A percentile compares a stretch with the other conserved stretches of the same genome.
These are phyloP conservation scores for Coccyzus lansbergi DNA, from an alignment of 2,797 vertebrate species.

Conservation along the genomic window DNA sequence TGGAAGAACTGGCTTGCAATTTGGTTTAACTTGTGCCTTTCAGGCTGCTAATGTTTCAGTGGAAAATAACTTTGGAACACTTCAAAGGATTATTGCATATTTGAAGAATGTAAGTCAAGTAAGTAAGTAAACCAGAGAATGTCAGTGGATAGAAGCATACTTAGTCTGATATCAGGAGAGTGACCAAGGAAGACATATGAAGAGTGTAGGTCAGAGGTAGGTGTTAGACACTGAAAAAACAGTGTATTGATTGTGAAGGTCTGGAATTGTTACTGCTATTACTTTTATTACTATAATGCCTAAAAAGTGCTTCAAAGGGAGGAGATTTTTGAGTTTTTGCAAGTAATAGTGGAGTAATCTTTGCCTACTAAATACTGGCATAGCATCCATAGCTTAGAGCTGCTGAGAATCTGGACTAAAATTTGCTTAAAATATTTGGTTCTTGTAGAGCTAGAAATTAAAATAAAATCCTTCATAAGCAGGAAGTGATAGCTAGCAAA, in stretches of 20 bases:
- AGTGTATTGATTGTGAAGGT: background rate
- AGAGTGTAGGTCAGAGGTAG: background rate
- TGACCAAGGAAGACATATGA: background rate
- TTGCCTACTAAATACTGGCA: background rate
- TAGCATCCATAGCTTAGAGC: background rate
- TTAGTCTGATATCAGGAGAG: slow-evolving; percentile 10
- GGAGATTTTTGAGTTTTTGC: background rate
- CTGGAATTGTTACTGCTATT: background rate
- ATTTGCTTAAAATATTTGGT: background rate
- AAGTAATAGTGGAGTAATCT: background rate
- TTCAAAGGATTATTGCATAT: background rate
- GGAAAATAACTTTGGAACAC: background rate
- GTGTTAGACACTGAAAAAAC: background rate
- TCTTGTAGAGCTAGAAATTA: background rate
- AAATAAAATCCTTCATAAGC: background rate
- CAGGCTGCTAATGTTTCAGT: background rate
- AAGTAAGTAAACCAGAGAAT: too few relatives aligned
- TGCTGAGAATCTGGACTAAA: background rate
- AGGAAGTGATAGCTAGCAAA: background rate
- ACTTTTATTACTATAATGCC: background rate
- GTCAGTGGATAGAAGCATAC: background rate
- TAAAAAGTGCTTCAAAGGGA: background rate
- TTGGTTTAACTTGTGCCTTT: background rate
- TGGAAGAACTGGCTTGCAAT: background rate
- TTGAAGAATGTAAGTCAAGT: background rate